Conservation (phyloP, 2,888 invertebrate species). For the Melinopterus prodromus region DNA sequence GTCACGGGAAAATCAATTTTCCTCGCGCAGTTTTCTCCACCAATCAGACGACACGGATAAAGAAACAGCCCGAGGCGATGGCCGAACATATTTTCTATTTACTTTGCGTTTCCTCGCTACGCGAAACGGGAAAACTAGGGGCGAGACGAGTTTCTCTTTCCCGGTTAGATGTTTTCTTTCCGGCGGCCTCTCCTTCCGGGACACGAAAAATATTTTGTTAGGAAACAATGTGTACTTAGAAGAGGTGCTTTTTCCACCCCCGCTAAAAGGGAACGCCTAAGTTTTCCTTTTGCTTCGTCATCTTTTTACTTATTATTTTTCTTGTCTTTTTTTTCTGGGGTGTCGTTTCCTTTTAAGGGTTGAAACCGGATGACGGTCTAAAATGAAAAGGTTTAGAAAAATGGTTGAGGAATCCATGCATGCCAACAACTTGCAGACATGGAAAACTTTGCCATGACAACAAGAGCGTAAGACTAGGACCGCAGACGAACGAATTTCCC, state of each 20-base stretch:
- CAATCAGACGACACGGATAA: conserved; percentile 43
- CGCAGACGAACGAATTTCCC: background rate
- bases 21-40: conserved; percentile 43
- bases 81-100: conserved; percentile 40
- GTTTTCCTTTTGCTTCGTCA: background rate
- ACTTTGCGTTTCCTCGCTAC: conserved; percentile 10
- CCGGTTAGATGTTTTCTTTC: conserved; percentile 25
- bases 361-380: no score
- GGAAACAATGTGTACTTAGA: conserved; percentile 7
- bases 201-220: conserved; percentile 21
- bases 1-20: conserved; percentile 48
- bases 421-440: background rate
- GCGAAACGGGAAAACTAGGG: background rate
- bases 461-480: background rate
- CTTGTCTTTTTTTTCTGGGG: background rate
- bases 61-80: conserved; percentile 44
- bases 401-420: no score
- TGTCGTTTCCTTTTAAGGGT: no score
- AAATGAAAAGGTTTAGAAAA: no score
- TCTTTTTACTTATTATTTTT: background rate
- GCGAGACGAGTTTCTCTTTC: background rate
- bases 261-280: background rate
- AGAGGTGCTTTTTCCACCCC: background rate
- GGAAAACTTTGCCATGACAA: background rate
- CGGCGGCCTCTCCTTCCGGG: background rate